Evolutionary conservation across 2,113 vertebrate species (phyloP).

Genomic region (Sceloporus tristichus): DNA sequence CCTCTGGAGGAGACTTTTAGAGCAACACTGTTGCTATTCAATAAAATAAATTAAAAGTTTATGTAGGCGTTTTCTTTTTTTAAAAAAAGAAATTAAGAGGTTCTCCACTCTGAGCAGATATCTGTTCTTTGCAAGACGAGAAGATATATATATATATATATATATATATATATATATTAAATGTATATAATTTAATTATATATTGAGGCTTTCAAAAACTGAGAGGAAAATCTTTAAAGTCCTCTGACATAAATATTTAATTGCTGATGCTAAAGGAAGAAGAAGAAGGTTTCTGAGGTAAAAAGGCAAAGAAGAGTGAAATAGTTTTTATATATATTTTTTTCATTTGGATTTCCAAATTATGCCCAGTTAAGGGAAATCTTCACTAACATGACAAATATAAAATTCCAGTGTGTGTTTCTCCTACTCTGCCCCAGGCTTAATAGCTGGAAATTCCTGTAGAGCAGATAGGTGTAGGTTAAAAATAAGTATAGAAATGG

Average conservation of each 20-base stretch:
- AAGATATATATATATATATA: neutral
- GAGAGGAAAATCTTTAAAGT: neutral
- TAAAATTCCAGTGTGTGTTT: constrained; percentile 8
- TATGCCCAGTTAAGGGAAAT: neutral
- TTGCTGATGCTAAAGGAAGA: neutral
- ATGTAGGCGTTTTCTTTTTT: neutral
- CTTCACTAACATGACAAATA: constrained; percentile 6
- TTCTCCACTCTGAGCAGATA: neutral
- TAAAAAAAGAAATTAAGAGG: neutral
- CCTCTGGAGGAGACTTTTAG: neutral
- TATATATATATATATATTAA: too few relatives aligned
- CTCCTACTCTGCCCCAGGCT: neutral
- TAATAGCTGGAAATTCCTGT: constrained; percentile 19
- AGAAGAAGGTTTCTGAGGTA: neutral
- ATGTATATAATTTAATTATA: constrained; percentile 2
- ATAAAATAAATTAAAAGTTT: neutral
- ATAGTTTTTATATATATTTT: neutral
- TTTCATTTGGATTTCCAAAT: neutral
- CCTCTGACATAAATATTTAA: constrained; percentile 12
- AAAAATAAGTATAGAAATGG: neutral
- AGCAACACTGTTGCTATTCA: neutral
- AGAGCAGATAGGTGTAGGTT: neutral
- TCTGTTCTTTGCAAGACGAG: neutral
- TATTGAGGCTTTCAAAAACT: neutral
- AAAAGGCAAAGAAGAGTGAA: neutral